phyloP scores from a whole-genome alignment of 2,113 vertebrate species.

The Tragelaphus scriptus region DNA sequence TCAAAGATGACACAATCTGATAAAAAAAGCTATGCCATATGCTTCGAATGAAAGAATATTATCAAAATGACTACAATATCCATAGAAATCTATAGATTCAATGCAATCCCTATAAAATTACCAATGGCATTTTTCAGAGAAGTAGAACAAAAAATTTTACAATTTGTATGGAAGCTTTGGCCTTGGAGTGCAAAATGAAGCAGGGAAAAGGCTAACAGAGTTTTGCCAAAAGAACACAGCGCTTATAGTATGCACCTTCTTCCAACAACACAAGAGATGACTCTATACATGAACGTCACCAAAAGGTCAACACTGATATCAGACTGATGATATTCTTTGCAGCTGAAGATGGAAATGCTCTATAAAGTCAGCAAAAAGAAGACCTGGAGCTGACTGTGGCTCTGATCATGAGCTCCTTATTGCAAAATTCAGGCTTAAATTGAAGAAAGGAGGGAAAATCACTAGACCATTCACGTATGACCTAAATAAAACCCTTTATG shows the following conservation, averaged over 20 bases:
- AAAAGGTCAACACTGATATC: background rate
- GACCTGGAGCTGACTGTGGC: background rate
- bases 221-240: background rate
- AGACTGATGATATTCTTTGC: background rate
- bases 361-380: background rate
- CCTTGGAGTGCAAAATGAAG: background rate
- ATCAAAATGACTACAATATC: background rate
- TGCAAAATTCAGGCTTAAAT: background rate
- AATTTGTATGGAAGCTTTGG: background rate
- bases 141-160: background rate
- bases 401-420: background rate
- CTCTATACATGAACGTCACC: background rate
- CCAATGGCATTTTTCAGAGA: background rate
- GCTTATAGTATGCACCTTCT: background rate
- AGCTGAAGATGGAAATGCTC: background rate
- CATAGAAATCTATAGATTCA: background rate
- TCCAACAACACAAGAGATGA: background rate
- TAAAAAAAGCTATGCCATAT: background rate
- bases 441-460: background rate
- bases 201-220: background rate
- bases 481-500: background rate
- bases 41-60: background rate
- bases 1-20: background rate
- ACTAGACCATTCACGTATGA: background rate
- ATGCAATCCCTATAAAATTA: background rate